Conservation (phyloP, 2,797 vertebrate genomes). For the Enteromius paludinosus region DNA sequence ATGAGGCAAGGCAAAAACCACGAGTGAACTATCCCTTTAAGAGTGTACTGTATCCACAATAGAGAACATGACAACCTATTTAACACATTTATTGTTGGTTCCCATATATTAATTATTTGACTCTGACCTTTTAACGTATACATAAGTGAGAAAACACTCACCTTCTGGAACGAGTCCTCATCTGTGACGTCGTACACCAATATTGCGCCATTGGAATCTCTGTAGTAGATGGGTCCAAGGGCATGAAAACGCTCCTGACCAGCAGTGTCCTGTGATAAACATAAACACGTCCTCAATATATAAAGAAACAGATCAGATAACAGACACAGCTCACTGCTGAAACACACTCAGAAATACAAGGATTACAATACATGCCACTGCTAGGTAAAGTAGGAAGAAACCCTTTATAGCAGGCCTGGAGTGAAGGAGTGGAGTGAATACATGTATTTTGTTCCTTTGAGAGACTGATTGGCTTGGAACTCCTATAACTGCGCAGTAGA, state of each 20-base stretch:
- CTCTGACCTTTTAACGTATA: no score
- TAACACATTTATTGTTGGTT: background rate
- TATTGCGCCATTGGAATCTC: slow-evolving; percentile 97
- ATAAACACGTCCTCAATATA: background rate
- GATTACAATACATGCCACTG: background rate
- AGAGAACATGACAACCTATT: background rate
- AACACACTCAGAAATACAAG: background rate
- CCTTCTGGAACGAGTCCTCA: slow-evolving; percentile 99
- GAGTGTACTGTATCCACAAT: background rate
- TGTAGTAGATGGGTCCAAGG: slow-evolving; percentile 97
- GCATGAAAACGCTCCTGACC: slow-evolving; percentile 98
- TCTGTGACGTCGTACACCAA: slow-evolving; percentile 98
- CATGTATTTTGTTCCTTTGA: background rate
- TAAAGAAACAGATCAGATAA: background rate
- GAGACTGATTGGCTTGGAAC: background rate
- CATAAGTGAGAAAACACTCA: slow-evolving; percentile 58
- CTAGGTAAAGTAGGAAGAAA: background rate
- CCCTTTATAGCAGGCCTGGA: background rate
- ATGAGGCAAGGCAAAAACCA: no score
- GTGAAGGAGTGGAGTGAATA: background rate
- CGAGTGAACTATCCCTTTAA: no score
- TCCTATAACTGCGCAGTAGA: background rate
- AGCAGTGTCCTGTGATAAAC: slow-evolving; percentile 88
- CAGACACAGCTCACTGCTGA: background rate
- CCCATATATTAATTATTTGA: background rate